A percentile compares a stretch with the other conserved stretches of the same genome.
These are phyloP conservation scores for Parnassius mnemosyne DNA, from an alignment of 2,888 invertebrate genomes.

Conservation along the genomic window DNA sequence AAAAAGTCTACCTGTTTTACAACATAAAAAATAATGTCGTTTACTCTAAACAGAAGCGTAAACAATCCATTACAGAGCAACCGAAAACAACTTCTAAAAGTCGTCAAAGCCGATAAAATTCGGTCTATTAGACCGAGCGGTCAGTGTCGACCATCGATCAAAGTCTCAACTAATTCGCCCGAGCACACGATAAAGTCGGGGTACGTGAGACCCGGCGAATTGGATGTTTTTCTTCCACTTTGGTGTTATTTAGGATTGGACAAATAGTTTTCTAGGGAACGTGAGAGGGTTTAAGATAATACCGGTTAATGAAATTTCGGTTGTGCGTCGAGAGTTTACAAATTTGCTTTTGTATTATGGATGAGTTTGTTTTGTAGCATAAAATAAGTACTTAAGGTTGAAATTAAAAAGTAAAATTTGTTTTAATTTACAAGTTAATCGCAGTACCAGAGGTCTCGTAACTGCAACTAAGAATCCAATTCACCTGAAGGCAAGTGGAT, in stretches of 20 bases:
- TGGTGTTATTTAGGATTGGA: constrained; percentile 56
- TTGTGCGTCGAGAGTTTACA: constrained; percentile 13
- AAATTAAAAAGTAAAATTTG: no score
- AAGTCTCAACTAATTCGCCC: constrained; percentile 50
- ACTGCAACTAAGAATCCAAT: no score
- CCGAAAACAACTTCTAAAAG: constrained; percentile 10
- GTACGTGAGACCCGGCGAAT: constrained; percentile 46
- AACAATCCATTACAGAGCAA: constrained; percentile 22
- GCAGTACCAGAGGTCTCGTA: no score
- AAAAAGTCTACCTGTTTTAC: no score
- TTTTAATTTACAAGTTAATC: no score
- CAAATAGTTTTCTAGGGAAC: constrained; percentile 58
- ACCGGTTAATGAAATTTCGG: constrained; percentile 27
- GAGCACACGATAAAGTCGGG: constrained; percentile 46
- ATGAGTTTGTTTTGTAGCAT: neutral
- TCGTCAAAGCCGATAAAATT: constrained; percentile 24
- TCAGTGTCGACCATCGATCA: constrained; percentile 43
- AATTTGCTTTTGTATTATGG: neutral
- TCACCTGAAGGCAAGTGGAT: no score
- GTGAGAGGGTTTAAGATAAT: constrained; percentile 45
- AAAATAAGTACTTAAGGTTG: neutral
- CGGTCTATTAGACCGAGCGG: constrained; percentile 38
- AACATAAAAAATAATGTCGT: neutral
- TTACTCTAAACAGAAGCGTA: neutral
- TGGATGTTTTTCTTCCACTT: constrained; percentile 53